A percentile compares a stretch with the other conserved stretches of the same genome.
phyloP scores from a whole-genome alignment of 1,140 invertebrate species.

The Cydia amplana region DNA sequence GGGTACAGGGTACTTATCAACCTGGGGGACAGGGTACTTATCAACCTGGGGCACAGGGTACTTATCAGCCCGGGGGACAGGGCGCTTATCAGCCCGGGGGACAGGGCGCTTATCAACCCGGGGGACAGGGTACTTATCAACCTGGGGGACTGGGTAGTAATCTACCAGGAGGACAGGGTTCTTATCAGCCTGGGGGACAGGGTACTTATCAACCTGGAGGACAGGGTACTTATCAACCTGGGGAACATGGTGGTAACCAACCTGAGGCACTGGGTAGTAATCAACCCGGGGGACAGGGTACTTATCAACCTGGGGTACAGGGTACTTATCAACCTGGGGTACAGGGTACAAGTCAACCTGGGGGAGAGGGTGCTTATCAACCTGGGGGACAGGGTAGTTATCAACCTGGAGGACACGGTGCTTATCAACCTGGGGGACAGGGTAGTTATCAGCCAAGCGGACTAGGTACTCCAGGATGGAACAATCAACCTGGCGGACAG shows the following conservation, averaged over 20 bases:
- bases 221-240: conserved; percentile 16
- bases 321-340: not conserved
- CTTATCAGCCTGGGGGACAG: no score
- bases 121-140: not conserved
- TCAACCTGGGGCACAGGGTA: not conserved
- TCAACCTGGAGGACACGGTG: conserved; percentile 39
- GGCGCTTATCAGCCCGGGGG: no score
- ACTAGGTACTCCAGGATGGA: no score
- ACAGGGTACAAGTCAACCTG: conserved; percentile 29
- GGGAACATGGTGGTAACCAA: not conserved
- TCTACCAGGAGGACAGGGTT: not conserved
- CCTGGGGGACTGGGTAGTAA: not conserved
- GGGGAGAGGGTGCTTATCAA: conserved; percentile 36
- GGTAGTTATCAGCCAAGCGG: not conserved
- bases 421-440: not conserved
- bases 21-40: conserved; percentile 38
- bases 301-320: not conserved
- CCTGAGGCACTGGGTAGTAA: not conserved
- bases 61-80: no score
- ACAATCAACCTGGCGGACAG: not conserved
- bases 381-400: not conserved
- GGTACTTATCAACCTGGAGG: not conserved
- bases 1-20: conserved; percentile 10
- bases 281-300: not conserved
- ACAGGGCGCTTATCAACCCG: not conserved